Percentiles rank a stretch among this genome's conserved stretches.
Conservation (phyloP, 1,140 invertebrate genomes). For the Cyclargus thomasi region DNA sequence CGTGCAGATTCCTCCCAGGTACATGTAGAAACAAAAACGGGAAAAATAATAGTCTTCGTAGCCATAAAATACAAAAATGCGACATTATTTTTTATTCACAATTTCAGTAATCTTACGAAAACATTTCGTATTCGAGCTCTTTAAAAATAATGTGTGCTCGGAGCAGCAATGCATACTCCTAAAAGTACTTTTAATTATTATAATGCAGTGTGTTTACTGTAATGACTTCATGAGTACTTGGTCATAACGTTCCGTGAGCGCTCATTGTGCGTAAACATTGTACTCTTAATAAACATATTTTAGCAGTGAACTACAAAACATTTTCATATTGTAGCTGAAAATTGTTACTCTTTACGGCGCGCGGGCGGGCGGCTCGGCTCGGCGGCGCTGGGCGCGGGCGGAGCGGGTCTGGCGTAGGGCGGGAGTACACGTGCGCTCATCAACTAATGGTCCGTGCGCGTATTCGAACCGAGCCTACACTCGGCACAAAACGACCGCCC, state of each 20-base stretch:
- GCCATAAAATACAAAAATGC: neutral
- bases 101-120: constrained; percentile 7
- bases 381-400: too few relatives aligned
- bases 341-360: constrained; percentile 61
- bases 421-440: constrained; percentile 67
- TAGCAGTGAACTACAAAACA: constrained; percentile 62
- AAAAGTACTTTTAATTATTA: constrained; percentile 23
- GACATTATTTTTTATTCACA: neutral
- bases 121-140: constrained; percentile 44
- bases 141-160: constrained; percentile 28
- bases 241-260: constrained; percentile 55
- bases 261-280: constrained; percentile 69
- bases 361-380: constrained; percentile 17
- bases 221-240: constrained; percentile 23
- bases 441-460: constrained; percentile 73
- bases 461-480: constrained; percentile 72
- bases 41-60: neutral
- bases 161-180: constrained; percentile 63
- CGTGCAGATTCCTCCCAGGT: neutral
- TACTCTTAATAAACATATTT: constrained; percentile 66
- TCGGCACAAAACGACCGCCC: constrained; percentile 62
- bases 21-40: too few relatives aligned
- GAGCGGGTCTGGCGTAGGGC: constrained; percentile 47
- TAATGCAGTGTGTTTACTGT: constrained; percentile 20
- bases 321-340: constrained; percentile 69